Conservation (phyloP, 64 coral and sea anemone species). For the Hydrozoanthus tunicans region DNA sequence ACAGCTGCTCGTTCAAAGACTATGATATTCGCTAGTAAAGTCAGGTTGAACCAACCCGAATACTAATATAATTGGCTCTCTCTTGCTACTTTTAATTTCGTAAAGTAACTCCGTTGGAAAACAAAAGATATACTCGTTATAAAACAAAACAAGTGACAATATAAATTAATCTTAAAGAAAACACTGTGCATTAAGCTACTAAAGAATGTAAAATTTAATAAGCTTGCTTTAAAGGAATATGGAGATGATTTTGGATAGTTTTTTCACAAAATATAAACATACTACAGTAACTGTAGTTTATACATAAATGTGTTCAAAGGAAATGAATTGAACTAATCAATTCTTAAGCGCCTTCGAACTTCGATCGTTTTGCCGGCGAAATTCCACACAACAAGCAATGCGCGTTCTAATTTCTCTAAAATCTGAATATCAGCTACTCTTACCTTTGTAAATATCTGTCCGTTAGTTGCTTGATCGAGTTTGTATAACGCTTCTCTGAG, state of each 20-base stretch:
- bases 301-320: too few species aligned
- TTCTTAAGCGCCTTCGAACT: too few species aligned
- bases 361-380: too few species aligned
- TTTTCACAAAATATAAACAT: too few species aligned
- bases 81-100: neutral
- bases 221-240: neutral
- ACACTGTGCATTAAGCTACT: neutral
- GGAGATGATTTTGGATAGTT: too few species aligned
- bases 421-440: neutral
- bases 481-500: constrained; percentile 9
- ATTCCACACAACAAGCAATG: neutral
- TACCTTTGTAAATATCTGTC: constrained; percentile 6
- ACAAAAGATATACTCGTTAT: neutral
- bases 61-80: neutral
- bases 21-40: neutral
- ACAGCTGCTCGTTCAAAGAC: neutral
- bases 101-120: neutral
- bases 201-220: neutral
- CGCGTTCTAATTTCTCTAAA: neutral
- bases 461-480: neutral
- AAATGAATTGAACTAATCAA: too few species aligned
- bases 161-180: neutral
- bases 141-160: neutral
- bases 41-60: neutral
- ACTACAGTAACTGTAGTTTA: too few species aligned